A percentile compares a stretch with the other conserved stretches of the same genome.
Evolutionary conservation across 1,140 invertebrate genomes (phyloP).

Genomic region (Venturia canescens): DNA sequence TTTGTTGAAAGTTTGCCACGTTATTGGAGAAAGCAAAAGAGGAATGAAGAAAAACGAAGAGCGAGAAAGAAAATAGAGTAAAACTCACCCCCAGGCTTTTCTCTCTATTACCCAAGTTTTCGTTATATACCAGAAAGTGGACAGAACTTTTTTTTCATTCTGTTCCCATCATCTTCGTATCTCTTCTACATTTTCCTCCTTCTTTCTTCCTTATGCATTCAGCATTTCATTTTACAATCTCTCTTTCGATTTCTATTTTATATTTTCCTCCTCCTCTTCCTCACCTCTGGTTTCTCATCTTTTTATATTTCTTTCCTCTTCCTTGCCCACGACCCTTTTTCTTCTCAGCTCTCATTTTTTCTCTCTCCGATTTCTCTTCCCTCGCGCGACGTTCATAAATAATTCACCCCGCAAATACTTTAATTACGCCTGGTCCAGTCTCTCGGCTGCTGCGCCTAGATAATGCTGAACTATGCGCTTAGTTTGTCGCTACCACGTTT

Average conservation of each 20-base stretch:
- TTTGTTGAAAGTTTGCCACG: slow-evolving; percentile 57
- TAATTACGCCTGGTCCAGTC: slow-evolving; percentile 53
- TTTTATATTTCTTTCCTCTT: too few relatives aligned
- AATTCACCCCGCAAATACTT: slow-evolving; percentile 59
- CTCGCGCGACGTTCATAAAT: slow-evolving; percentile 54
- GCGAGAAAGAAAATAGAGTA: not conserved
- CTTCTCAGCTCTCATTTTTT: not conserved
- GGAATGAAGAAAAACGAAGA: not conserved
- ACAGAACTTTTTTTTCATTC: not conserved
- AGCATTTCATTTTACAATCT: not conserved
- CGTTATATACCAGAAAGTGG: not conserved
- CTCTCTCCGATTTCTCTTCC: slow-evolving; percentile 2
- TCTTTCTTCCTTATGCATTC: not conserved
- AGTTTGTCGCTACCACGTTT: slow-evolving; percentile 41
- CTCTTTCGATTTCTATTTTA: not conserved
- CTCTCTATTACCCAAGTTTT: slow-evolving; percentile 14
- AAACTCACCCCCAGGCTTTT: slow-evolving; percentile 19
- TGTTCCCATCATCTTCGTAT: not conserved
- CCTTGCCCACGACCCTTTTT: not conserved
- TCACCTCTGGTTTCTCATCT: too few relatives aligned
- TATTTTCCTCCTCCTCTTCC: not conserved
- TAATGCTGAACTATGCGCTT: slow-evolving; percentile 52
- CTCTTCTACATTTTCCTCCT: not conserved
- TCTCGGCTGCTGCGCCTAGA: slow-evolving; percentile 23
- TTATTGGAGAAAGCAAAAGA: slow-evolving; percentile 13